Evolutionary conservation across 92 coral and sea anemone genomes (phyloP).

Genomic region (Epizoanthus rinbou): DNA sequence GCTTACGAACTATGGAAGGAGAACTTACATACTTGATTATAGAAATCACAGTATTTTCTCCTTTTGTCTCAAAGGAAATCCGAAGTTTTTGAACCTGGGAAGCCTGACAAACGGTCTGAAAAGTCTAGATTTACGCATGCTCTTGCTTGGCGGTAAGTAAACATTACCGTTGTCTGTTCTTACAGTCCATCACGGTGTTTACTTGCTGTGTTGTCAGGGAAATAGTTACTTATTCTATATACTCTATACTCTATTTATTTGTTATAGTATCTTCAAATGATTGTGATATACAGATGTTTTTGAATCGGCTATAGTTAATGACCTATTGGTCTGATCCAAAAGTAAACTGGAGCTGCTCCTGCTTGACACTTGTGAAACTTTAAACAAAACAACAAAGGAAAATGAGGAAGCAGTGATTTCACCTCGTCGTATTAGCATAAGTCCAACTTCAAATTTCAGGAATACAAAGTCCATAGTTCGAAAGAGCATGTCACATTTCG

Average conservation of each 20-base stretch:
- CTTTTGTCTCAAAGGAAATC: constrained; percentile 19
- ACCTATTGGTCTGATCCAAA: too few species aligned
- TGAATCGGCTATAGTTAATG: background rate
- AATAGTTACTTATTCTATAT: background rate
- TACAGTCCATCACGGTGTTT: background rate
- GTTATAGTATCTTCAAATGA: background rate
- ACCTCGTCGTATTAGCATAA: too few species aligned
- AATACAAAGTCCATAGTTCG: too few species aligned
- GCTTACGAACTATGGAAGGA: too few species aligned
- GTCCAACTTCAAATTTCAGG: too few species aligned
- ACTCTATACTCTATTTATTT: background rate
- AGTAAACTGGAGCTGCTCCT: too few species aligned
- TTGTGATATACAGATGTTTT: background rate
- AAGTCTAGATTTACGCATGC: constrained; percentile 23
- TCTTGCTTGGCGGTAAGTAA: constrained; percentile 28
- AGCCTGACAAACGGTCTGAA: too few species aligned
- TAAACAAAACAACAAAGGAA: too few species aligned
- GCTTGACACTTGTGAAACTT: too few species aligned
- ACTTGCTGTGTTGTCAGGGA: background rate
- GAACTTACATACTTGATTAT: background rate
- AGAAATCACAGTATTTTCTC: background rate
- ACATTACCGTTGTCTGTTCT: background rate
- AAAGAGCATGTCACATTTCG: too few species aligned
- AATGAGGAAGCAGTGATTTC: too few species aligned
- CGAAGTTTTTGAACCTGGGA: background rate